Conservation (phyloP, 2,113 vertebrate species). For the Megalops atlanticus region DNA sequence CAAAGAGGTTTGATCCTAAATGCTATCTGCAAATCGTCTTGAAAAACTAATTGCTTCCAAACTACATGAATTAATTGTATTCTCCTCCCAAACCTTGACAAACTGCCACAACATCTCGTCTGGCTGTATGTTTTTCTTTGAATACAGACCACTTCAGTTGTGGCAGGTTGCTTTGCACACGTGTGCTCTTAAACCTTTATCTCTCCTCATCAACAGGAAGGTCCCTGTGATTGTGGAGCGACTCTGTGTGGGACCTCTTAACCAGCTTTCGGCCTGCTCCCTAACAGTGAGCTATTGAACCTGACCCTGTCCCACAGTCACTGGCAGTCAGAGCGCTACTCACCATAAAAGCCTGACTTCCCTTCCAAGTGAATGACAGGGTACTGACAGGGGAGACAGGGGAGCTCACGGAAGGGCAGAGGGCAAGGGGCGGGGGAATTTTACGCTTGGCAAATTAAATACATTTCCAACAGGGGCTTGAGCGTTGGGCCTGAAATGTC, state of each 20-base stretch:
- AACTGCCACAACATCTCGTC: neutral
- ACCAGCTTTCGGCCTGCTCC: neutral
- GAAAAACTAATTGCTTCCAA: neutral
- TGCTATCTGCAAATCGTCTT: neutral
- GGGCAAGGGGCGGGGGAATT: neutral
- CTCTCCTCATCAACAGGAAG: neutral
- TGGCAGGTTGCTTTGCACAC: neutral
- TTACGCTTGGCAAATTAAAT: neutral
- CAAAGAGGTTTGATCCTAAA: neutral
- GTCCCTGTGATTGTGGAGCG: neutral
- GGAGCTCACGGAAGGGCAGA: neutral
- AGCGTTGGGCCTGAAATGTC: slow-evolving; percentile 4
- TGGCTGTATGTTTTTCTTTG: neutral
- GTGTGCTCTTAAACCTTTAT: neutral
- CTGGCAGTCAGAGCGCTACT: neutral
- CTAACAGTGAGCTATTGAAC: neutral
- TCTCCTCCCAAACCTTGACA: neutral
- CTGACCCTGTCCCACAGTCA: neutral
- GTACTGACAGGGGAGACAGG: slow-evolving; percentile 2
- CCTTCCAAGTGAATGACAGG: slow-evolving; percentile 3
- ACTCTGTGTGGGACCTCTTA: neutral
- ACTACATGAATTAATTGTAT: neutral
- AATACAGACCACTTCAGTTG: neutral
- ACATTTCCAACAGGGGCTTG: neutral
- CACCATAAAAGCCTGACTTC: neutral